Evolutionary conservation across 2,797 vertebrate species (phyloP).

Genomic region (Diplodus sargus): DNA sequence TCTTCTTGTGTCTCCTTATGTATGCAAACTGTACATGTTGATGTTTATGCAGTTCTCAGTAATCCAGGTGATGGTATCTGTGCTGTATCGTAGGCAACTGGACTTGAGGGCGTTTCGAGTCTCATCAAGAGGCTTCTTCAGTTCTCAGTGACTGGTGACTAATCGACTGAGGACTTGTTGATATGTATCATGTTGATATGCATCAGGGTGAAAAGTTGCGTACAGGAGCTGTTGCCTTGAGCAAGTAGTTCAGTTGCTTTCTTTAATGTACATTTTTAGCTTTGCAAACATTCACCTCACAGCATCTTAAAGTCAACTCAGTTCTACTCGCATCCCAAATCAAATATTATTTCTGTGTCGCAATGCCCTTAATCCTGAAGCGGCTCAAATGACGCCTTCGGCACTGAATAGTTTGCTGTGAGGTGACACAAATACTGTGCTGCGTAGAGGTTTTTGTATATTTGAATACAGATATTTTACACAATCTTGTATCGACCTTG

Average conservation of each 20-base stretch:
- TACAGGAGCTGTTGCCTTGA: background rate
- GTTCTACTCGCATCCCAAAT: background rate
- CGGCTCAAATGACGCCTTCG: background rate
- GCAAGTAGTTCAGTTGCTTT: background rate
- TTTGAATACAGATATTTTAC: background rate
- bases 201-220: background rate
- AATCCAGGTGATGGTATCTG: no score
- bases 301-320: background rate
- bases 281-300: background rate
- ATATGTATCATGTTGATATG: background rate
- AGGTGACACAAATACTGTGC: background rate
- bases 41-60: no score
- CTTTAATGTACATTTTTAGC: background rate
- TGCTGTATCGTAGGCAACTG: no score
- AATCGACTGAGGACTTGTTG: no score
- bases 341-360: background rate
- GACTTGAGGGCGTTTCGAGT: no score
- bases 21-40: background rate
- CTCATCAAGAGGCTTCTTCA: no score
- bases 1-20: background rate
- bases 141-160: no score
- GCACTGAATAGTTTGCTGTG: background rate
- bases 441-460: background rate
- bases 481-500: background rate
- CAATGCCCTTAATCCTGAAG: background rate